Base-by-base conservation (phyloP, 1,140 invertebrate genomes). In the Lasioglossum baleicum region DNA sequence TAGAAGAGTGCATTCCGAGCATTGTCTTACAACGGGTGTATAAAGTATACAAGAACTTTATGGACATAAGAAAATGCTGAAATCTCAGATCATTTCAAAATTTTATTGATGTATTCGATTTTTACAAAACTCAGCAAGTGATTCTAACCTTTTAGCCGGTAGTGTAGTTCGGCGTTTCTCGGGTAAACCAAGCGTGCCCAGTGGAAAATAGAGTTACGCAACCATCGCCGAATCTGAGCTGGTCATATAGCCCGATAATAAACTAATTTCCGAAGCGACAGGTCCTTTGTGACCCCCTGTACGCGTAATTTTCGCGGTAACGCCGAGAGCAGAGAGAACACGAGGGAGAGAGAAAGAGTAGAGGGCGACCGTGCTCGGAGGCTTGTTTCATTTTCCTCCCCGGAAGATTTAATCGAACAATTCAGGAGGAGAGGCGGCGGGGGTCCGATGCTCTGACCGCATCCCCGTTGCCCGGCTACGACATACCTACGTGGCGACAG, bases 341-440 rank as follows among this genome's bases (percentile, higher is more conserved):
- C 56, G 44, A 53, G 51, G 35, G 65, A 44, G 44, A 53, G 51
- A 35, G 26, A 53, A 65, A 44, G 15, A 60, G 48, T 63, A 48
- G 65, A 44, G 44, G 17, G 15, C 51, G 15, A 15, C 15, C 17
- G 15, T 20, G 51, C 51, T 53, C 17, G 5, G 65, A 53, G 68
- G 64, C 66, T 67, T 68, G 63, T 31, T 60, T 79, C 53, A 61
- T 78, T 75, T 82, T 72, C 68, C 80, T 79, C 15, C 60, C 31
- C 61, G 61, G 61, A 64, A 64, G 31, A 64, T 64, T 67, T 51
- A 51, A 67, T 67, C 65, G 65, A 67, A 67, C 65, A 2, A 48
- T 15, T 31, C 26, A 17, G 4, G 13, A 31, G 44, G 15, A 64
- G 31, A 64, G 61, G 60, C 31, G 15, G 26, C 26, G 15, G 60